phyloP scores from a whole-genome alignment of 2,888 invertebrate genomes.

The Hydropsyche betteni region DNA sequence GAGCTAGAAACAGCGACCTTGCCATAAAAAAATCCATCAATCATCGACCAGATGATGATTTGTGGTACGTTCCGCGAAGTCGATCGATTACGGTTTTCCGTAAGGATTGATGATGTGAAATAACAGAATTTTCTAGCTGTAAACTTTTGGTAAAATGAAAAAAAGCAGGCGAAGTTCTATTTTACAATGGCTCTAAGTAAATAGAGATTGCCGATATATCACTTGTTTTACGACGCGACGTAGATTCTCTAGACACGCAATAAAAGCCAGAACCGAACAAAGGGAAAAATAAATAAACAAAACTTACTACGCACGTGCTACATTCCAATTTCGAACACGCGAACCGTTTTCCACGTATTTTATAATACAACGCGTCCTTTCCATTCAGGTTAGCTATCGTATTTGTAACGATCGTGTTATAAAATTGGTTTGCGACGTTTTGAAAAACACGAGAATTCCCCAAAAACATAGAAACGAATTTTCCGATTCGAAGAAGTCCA shows the following conservation, averaged over 20 bases:
- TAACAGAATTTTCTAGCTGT: no score
- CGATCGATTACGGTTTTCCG: no score
- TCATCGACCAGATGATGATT: constrained; percentile 23
- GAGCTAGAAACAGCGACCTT: constrained; percentile 34
- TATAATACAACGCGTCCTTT: no score
- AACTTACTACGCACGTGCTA: not conserved
- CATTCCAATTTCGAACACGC: constrained; percentile 2
- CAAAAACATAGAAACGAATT: no score
- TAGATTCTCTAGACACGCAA: constrained; percentile 16
- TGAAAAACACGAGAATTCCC: no score
- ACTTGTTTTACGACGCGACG: constrained; percentile 7
- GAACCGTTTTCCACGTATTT: not conserved
- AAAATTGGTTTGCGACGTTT: no score
- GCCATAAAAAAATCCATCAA: constrained; percentile 22
- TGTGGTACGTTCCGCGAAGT: no score
- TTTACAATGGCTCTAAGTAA: constrained; percentile 11
- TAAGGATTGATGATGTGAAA: no score
- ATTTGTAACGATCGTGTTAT: no score
- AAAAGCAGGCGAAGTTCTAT: not conserved
- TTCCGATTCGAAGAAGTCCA: no score
- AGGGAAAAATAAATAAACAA: constrained; percentile 12
- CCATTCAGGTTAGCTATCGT: no score
- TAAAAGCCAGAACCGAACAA: constrained; percentile 17
- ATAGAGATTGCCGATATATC: constrained; percentile 20
- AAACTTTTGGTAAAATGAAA: no score